Conservation (phyloP, 2,113 vertebrate species). For the Pithys albifrons region DNA sequence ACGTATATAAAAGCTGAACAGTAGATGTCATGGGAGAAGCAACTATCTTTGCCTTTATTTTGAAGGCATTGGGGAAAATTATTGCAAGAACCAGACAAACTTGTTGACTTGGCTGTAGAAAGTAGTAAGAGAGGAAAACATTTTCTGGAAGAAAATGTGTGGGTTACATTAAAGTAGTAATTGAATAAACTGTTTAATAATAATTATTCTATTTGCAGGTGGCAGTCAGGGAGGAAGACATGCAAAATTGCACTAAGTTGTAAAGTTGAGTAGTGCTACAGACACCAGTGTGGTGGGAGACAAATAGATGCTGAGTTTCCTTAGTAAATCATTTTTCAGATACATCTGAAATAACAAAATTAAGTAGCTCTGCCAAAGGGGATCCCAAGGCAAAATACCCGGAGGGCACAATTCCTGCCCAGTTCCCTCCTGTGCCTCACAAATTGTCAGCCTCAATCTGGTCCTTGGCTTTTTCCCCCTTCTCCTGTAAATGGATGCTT, state of each 20-base stretch:
- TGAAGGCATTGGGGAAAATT: neutral
- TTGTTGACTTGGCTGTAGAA: neutral
- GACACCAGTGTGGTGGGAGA: neutral
- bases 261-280: neutral
- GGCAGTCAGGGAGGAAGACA: neutral
- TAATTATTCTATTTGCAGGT: neutral
- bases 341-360: neutral
- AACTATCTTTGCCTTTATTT: neutral
- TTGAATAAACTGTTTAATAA: neutral
- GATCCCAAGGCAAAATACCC: neutral
- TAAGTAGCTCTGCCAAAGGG: rapidly evolving
- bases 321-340: neutral
- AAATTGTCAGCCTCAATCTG: rapidly evolving
- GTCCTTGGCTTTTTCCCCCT: neutral
- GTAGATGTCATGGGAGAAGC: neutral
- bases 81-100: neutral
- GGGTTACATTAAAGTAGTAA: neutral
- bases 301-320: neutral
- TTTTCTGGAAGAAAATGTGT: neutral
- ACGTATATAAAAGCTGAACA: neutral
- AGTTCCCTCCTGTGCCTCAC: neutral
- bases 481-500: neutral
- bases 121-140: neutral
- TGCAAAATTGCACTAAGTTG: rapidly evolving
- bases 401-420: neutral